A percentile compares a stretch with the other conserved stretches of the same genome.
These are phyloP conservation scores for Poecilobothrus nobilitatus DNA, from an alignment of 2,888 invertebrate genomes.

Conservation along the genomic window DNA sequence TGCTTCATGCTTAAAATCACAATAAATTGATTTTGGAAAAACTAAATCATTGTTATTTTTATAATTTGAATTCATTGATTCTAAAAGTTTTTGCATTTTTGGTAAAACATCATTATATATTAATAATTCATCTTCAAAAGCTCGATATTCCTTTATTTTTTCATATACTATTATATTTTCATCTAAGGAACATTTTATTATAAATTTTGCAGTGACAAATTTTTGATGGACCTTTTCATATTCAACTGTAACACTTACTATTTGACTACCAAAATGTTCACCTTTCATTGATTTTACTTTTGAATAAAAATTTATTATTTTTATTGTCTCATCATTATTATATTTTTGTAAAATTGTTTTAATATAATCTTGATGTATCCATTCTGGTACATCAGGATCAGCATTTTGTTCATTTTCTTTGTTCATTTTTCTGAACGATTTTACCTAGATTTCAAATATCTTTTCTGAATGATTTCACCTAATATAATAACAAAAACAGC, in stretches of 20 bases:
- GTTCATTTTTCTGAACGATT: too few relatives aligned
- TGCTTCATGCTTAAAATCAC: conserved; percentile 33
- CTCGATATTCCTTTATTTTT: conserved; percentile 36
- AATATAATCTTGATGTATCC: conserved; percentile 34
- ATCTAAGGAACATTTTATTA: conserved; percentile 37
- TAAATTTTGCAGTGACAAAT: conserved; percentile 24
- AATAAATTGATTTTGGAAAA: conserved; percentile 36
- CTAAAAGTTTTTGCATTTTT: conserved; percentile 32
- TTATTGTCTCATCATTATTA: conserved; percentile 30
- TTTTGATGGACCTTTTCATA: conserved; percentile 21
- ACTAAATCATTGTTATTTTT: conserved; percentile 28
- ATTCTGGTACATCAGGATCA: conserved; percentile 29
- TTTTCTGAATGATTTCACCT: too few relatives aligned
- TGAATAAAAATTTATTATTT: conserved; percentile 26
- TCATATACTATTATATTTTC: conserved; percentile 32
- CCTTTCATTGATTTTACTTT: conserved; percentile 36
- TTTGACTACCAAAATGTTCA: conserved; percentile 38
- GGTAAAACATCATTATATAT: conserved; percentile 39
- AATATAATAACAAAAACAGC: too few relatives aligned
- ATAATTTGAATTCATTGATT: conserved; percentile 28
- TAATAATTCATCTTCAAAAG: conserved; percentile 40
- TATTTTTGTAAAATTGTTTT: conserved; percentile 29
- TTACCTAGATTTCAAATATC: too few relatives aligned
- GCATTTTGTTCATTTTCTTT: conserved; percentile 12
- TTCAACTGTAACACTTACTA: conserved; percentile 32